Evolutionary conservation across 2,113 vertebrate species (phyloP).

Genomic region (Sapajus apella): DNA sequence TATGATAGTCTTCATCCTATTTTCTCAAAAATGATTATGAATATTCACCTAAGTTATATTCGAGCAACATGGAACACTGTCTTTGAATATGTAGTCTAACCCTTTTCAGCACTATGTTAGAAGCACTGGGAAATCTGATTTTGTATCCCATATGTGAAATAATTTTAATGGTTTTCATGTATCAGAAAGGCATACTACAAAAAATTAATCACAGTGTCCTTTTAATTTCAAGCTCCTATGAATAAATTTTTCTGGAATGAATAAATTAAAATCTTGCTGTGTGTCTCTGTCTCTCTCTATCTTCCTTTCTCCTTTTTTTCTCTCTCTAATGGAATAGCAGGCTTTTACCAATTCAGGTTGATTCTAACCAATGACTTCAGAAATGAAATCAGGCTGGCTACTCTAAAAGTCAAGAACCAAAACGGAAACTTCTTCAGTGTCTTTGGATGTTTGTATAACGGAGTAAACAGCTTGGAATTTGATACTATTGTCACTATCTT

Average conservation of each 20-base stretch:
- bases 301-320: background rate
- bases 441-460: background rate
- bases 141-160: background rate
- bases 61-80: background rate
- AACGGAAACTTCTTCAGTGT: background rate
- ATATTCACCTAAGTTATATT: background rate
- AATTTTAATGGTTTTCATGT: background rate
- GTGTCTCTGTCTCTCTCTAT: background rate
- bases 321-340: background rate
- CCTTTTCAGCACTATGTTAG: background rate
- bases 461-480: background rate
- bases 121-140: background rate
- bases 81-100: background rate
- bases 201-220: background rate
- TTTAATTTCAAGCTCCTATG: background rate
- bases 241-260: background rate
- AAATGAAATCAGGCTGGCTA: background rate
- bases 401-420: background rate
- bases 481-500: background rate
- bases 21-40: constrained; percentile 29
- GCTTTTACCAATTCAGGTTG: background rate
- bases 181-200: background rate
- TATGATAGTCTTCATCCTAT: background rate
- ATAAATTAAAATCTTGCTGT: background rate
- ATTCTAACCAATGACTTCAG: background rate